Evolutionary conservation across 2,888 invertebrate genomes (phyloP), one percentile per base, ranked within the genome.

Genomic region (Crioceris asparagi): DNA sequence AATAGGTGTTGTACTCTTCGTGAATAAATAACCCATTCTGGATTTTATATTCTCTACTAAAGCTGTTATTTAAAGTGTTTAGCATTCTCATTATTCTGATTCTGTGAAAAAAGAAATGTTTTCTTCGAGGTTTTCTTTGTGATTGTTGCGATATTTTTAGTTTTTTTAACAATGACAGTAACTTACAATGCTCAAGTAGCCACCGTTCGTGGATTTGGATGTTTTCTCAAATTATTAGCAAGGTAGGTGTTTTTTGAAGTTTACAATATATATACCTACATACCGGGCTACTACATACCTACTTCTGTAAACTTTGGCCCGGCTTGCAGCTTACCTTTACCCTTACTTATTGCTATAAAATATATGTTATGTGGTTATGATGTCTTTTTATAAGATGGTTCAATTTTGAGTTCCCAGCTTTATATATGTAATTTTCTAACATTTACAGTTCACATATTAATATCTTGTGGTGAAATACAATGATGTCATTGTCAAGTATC

Each of bases 191-290:
- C 51, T 40, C 54, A 58, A 44, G 58, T 58, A 18, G 53, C 55
- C 8, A 57, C 56, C 25, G 49, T 51, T 37, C 44, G 79, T 35
- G 85, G 87, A 44, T 80, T 90, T 60, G 90, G 90, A 41, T 86
- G 85, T 55, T 91, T 90, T 70, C 70, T 87, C 51, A 86, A 84
- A 69, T 74, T 91, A 56, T 69, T 91, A 19, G 70, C 79, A 57
- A 80, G 83, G 90, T 88, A 67, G 70, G 64, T 48, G 43, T 6
- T 14, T 11, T 5, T 17, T 31, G 10, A 23, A 27, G 21, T 21
- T 31, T 23, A 10, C 17, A 3, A 11, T 11, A 5, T 27, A 27
- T 12, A 29, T 15, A 15, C 15, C 4, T 15, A 29, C 29, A 29
- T 3, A 21, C 21, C 7, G 21, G 6, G 21, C 21, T 21, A 21